Conservation (phyloP, 2,797 vertebrate genomes). For the Podargus strigoides region DNA sequence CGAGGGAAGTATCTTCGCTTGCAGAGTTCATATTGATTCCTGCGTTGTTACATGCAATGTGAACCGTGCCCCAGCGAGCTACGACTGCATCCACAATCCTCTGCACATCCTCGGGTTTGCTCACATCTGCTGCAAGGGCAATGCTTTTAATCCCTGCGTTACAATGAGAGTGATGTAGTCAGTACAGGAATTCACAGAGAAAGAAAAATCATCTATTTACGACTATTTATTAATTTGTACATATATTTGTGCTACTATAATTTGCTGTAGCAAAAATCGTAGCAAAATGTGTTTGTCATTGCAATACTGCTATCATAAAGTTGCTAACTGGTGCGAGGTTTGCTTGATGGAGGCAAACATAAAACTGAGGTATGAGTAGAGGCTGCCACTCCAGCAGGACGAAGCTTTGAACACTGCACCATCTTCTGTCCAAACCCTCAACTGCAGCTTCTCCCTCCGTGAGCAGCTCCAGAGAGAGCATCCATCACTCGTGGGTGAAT, state of each 20-base stretch:
- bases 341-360: not conserved
- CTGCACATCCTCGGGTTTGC: constrained; percentile 77
- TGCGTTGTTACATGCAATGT: constrained; percentile 81
- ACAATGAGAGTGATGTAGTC: not conserved
- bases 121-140: constrained; percentile 76
- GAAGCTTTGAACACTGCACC: constrained; percentile 74
- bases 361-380: not conserved
- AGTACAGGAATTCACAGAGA: not conserved
- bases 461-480: not conserved
- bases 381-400: not conserved
- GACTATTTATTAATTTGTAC: not conserved
- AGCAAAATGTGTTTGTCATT: not conserved
- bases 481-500: not conserved
- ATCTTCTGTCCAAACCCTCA: constrained; percentile 73
- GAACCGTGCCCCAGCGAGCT: constrained; percentile 76
- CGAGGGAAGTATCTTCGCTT: constrained; percentile 78
- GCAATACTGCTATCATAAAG: not conserved
- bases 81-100: constrained; percentile 73
- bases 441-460: constrained; percentile 34
- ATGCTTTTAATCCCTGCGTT: constrained; percentile 62
- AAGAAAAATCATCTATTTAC: not conserved
- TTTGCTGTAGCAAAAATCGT: no score
- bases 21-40: constrained; percentile 83
- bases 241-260: no score
- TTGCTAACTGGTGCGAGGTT: not conserved